phyloP scores from a whole-genome alignment of 2,888 invertebrate species.

The Zonitis immaculata region DNA sequence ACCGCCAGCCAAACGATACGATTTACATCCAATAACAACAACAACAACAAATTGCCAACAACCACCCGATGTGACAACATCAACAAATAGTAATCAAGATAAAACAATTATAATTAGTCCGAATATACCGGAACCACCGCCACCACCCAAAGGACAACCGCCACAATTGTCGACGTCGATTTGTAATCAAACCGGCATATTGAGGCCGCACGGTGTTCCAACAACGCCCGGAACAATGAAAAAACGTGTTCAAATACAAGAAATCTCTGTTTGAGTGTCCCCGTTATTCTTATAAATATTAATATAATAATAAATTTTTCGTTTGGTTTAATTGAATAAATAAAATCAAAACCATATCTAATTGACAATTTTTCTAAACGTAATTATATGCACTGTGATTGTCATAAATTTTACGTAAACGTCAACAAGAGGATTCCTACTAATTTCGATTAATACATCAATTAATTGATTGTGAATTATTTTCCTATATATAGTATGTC shows the following conservation, averaged over 20 bases:
- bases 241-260: constrained; percentile 88
- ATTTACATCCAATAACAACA: constrained; percentile 48
- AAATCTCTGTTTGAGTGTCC: constrained; percentile 77
- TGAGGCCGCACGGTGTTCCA: constrained; percentile 57
- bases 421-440: too few species aligned
- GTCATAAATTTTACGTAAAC: constrained; percentile 22
- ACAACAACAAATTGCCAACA: constrained; percentile 41
- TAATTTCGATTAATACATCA: background rate
- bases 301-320: too few species aligned
- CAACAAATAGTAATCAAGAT: constrained; percentile 47
- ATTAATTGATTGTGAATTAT: background rate
- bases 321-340: too few species aligned
- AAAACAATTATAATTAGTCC: constrained; percentile 39
- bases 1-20: constrained; percentile 52
- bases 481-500: background rate
- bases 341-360: constrained; percentile 32
- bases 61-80: constrained; percentile 46
- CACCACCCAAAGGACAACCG: constrained; percentile 56
- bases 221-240: constrained; percentile 74
- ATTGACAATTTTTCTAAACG: constrained; percentile 24
- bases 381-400: constrained; percentile 35
- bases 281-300: too few species aligned
- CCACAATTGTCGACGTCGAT: constrained; percentile 39
- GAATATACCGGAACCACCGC: constrained; percentile 58
- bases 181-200: constrained; percentile 55